Evolutionary conservation across 1,140 invertebrate species (phyloP).

Genomic region (Ditylenchus dipsaci): DNA sequence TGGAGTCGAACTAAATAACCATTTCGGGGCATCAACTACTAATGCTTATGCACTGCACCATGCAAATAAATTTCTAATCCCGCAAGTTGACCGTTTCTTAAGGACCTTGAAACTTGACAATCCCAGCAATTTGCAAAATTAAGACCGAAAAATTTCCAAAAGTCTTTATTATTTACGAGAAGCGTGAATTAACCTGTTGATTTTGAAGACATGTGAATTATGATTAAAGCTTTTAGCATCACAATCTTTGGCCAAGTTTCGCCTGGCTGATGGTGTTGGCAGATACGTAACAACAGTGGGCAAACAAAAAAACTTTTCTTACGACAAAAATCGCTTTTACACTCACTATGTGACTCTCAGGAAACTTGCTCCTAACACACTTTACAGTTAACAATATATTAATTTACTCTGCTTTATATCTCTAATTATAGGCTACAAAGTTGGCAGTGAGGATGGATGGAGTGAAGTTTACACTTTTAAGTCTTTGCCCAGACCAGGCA

Average conservation of each 20-base stretch:
- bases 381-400: not conserved
- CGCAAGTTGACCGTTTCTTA: too few relatives aligned
- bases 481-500: not conserved
- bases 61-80: too few relatives aligned
- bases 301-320: not conserved
- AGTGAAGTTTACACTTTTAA: not conserved
- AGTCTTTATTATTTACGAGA: too few relatives aligned
- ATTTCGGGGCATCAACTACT: too few relatives aligned
- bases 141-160: too few relatives aligned
- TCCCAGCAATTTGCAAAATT: too few relatives aligned
- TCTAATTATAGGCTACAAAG: not conserved
- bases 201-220: too few relatives aligned
- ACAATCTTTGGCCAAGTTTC: not conserved
- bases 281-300: not conserved
- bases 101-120: too few relatives aligned
- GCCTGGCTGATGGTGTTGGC: not conserved
- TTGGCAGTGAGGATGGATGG: not conserved
- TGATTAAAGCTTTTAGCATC: not conserved
- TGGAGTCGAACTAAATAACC: too few relatives aligned
- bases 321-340: conserved; percentile 1
- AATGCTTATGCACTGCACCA: too few relatives aligned
- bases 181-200: too few relatives aligned
- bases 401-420: not conserved
- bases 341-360: not conserved
- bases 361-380: not conserved